A percentile compares a stretch with the other conserved stretches of the same genome.
Conservation (phyloP, 2,888 invertebrate genomes). For the Drosophila anceps region DNA sequence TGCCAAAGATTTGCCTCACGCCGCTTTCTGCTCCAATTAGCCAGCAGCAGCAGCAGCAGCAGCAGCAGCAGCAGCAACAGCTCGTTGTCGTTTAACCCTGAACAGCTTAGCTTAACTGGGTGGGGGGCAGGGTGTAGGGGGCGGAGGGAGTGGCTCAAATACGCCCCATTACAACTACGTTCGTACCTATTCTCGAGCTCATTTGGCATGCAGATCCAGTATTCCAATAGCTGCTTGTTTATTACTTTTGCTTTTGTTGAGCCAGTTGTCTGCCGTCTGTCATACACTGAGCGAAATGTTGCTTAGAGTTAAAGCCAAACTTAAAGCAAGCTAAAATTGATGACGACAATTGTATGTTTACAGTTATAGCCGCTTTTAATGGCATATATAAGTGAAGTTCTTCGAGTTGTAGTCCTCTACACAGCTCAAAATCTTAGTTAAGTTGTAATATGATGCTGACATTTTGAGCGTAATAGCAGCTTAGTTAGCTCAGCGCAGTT, state of each 20-base stretch:
- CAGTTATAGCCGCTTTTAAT: not conserved
- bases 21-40: conserved; percentile 52
- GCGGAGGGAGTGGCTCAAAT: not conserved
- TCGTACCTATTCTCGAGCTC: conserved; percentile 16
- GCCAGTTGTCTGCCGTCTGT: conserved; percentile 19
- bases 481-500: not conserved
- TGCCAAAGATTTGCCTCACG: conserved; percentile 33
- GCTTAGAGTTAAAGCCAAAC: not conserved
- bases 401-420: not conserved
- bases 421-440: not conserved
- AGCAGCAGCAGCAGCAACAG: not conserved
- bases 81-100: conserved; percentile 48
- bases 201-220: conserved; percentile 68
- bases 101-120: conserved; percentile 9
- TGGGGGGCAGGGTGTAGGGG: not conserved
- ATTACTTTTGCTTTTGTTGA: conserved; percentile 71
- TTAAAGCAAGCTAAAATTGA: not conserved
- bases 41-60: not conserved
- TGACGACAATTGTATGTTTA: too few relatives aligned
- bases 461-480: not conserved
- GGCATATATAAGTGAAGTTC: not conserved
- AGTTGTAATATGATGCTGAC: not conserved
- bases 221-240: conserved; percentile 14
- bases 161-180: conserved; percentile 5
- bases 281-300: conserved; percentile 18